These are phyloP conservation scores for Chelonia mydas DNA, from an alignment of 2,797 vertebrate species.

Conservation along the genomic window DNA sequence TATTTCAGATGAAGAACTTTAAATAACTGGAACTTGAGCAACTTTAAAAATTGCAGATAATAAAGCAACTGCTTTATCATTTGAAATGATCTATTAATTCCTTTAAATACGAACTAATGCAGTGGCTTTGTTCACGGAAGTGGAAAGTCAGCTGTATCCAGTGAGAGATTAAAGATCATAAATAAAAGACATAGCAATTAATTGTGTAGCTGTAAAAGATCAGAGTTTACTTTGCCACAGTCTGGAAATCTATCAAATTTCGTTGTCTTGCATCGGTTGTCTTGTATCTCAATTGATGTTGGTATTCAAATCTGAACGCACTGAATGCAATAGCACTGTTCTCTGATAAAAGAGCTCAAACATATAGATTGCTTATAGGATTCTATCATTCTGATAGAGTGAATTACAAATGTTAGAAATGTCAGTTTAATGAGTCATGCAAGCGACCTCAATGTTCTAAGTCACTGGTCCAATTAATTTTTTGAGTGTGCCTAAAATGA, in stretches of 20 bases:
- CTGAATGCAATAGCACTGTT: conserved; percentile 37
- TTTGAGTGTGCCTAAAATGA: conserved; percentile 71
- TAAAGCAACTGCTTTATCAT: conserved; percentile 75
- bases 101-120: conserved; percentile 30
- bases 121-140: conserved; percentile 57
- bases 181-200: conserved; percentile 79
- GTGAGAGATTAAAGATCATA: conserved; percentile 75
- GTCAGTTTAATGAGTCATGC: conserved; percentile 85
- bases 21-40: conserved; percentile 23
- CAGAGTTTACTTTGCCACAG: conserved; percentile 60
- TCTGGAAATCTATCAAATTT: conserved; percentile 73
- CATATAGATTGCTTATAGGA: conserved; percentile 69
- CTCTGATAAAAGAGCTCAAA: conserved; percentile 70
- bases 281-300: conserved; percentile 76
- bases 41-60: conserved; percentile 9
- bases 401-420: conserved; percentile 78
- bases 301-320: conserved; percentile 62
- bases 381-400: conserved; percentile 73
- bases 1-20: neutral
- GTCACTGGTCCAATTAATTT: conserved; percentile 78
- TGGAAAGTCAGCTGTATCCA: conserved; percentile 76
- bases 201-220: conserved; percentile 66
- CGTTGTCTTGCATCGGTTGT: conserved; percentile 74
- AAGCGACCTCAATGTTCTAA: conserved; percentile 72
- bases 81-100: conserved; percentile 77